A percentile compares a stretch with the other conserved stretches of the same genome.
Conservation (phyloP, 2,888 invertebrate species). For the Stenoptilia bipunctidactyla region DNA sequence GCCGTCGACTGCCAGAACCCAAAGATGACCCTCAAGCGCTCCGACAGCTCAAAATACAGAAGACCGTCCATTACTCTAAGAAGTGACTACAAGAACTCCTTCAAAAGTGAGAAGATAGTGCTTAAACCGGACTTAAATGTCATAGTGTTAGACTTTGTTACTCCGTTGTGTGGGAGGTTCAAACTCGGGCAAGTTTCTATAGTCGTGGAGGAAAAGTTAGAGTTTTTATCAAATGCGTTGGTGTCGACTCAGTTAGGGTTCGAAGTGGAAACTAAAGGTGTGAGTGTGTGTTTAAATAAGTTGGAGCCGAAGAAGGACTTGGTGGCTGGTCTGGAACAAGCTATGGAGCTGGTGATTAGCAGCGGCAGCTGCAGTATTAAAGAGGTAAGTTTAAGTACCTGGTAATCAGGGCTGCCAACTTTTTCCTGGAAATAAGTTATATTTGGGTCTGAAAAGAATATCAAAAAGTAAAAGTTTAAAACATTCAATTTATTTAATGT, state of each 20-base stretch:
- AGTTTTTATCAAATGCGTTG: slow-evolving; percentile 78
- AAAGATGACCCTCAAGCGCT: slow-evolving; percentile 75
- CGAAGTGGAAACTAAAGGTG: slow-evolving; percentile 67
- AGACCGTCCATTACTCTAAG: slow-evolving; percentile 76
- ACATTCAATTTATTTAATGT: too few relatives aligned
- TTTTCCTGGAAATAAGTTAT: too few relatives aligned
- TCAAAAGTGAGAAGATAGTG: slow-evolving; percentile 58
- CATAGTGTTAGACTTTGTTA: slow-evolving; percentile 71
- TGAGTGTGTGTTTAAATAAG: slow-evolving; percentile 60
- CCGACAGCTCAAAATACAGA: slow-evolving; percentile 78
- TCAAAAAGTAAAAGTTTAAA: too few relatives aligned
- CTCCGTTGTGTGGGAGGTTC: slow-evolving; percentile 77
- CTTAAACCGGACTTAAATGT: slow-evolving; percentile 77
- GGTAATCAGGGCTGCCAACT: too few relatives aligned
- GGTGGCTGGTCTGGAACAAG: slow-evolving; percentile 85
- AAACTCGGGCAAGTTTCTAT: slow-evolving; percentile 79
- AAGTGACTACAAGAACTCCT: slow-evolving; percentile 74
- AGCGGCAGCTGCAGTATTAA: slow-evolving; percentile 84
- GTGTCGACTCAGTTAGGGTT: slow-evolving; percentile 64
- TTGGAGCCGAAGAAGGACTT: slow-evolving; percentile 76
- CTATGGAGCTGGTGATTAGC: slow-evolving; percentile 79
- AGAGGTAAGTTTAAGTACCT: too few relatives aligned
- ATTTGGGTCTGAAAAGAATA: too few relatives aligned
- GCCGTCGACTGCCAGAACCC: slow-evolving; percentile 79
- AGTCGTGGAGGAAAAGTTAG: slow-evolving; percentile 74